These are phyloP conservation scores for Epinephelus coioides DNA, from an alignment of 2,797 vertebrate species.

Conservation along the genomic window DNA sequence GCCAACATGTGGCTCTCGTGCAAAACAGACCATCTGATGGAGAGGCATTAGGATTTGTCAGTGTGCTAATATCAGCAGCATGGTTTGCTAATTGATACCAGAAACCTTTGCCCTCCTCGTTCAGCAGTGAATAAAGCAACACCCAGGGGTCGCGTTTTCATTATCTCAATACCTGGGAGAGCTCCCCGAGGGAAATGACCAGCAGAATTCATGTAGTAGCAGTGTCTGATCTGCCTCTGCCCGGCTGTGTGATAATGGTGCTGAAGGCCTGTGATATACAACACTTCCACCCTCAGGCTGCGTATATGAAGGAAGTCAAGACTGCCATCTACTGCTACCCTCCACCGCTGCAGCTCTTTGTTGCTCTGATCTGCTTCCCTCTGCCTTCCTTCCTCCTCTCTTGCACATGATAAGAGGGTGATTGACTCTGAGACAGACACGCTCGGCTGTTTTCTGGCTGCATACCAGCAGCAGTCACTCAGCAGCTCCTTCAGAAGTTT, in stretches of 20 bases:
- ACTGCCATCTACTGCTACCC: conserved; percentile 96
- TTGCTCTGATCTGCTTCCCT: conserved; percentile 52
- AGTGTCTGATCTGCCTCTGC: conserved; percentile 66
- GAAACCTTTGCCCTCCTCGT: conserved; percentile 76
- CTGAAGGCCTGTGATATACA: conserved; percentile 77
- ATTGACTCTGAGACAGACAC: conserved; percentile 84
- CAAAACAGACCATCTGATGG: conserved; percentile 51
- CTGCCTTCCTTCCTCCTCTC: conserved; percentile 57
- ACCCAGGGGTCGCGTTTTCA: conserved; percentile 76
- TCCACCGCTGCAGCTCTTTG: conserved; percentile 77
- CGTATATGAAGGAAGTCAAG: conserved; percentile 88
- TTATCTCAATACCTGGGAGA: conserved; percentile 74
- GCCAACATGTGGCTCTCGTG: conserved; percentile 41
- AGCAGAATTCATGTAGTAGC: conserved; percentile 60
- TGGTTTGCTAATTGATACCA: conserved; percentile 81
- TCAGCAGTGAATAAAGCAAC: conserved; percentile 70
- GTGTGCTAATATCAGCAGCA: conserved; percentile 71
- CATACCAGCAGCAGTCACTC: conserved; percentile 85
- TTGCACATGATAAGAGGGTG: conserved; percentile 84
- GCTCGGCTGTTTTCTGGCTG: conserved; percentile 85
- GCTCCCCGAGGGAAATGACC: conserved; percentile 70
- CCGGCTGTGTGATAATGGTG: conserved; percentile 63
- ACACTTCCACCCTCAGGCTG: conserved; percentile 66
- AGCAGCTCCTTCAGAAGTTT: conserved; percentile 86
- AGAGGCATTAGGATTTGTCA: conserved; percentile 58